Percentiles rank a stretch among this genome's conserved stretches.
Conservation (phyloP, 2,797 vertebrate species). For the Eremophila alpestris region DNA sequence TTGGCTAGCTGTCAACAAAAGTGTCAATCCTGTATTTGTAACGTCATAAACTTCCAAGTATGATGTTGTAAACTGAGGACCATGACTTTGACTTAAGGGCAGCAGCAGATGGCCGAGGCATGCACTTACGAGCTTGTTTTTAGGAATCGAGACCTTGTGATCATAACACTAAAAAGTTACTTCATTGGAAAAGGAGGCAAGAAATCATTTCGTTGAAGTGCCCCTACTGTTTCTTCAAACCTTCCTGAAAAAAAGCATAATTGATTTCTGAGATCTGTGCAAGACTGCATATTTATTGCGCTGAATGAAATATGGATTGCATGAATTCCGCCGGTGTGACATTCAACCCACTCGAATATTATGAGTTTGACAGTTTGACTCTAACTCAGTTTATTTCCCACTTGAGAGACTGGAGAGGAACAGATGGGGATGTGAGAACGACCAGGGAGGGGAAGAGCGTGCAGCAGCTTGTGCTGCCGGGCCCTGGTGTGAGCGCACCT, state of each 20-base stretch:
- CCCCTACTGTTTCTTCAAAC: slow-evolving; percentile 7
- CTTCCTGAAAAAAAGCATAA: not conserved
- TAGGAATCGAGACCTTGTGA: slow-evolving; percentile 10
- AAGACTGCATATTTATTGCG: slow-evolving; percentile 10
- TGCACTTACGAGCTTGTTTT: slow-evolving; percentile 28
- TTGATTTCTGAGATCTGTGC: slow-evolving; percentile 20
- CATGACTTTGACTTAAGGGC: slow-evolving; percentile 68
- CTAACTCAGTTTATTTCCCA: slow-evolving; percentile 62
- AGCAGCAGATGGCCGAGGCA: slow-evolving; percentile 40
- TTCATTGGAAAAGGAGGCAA: slow-evolving; percentile 7
- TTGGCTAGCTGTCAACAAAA: slow-evolving; percentile 57
- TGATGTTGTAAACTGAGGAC: slow-evolving; percentile 68
- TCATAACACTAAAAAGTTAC: slow-evolving; percentile 17
- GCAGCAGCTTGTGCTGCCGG: slow-evolving; percentile 36
- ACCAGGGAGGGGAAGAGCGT: slow-evolving; percentile 27
- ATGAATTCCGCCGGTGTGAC: slow-evolving; percentile 54
- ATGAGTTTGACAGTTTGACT: slow-evolving; percentile 68
- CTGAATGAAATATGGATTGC: slow-evolving; percentile 51
- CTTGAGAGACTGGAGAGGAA: slow-evolving; percentile 65
- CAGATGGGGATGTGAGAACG: slow-evolving; percentile 67
- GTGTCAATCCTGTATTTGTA: slow-evolving; percentile 55
- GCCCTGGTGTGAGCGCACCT: not conserved
- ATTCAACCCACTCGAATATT: slow-evolving; percentile 59
- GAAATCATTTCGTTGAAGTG: slow-evolving; percentile 13
- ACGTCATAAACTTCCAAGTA: slow-evolving; percentile 66